Conservation (phyloP, 1,140 invertebrate species). For the Harpegnathos saltator region DNA sequence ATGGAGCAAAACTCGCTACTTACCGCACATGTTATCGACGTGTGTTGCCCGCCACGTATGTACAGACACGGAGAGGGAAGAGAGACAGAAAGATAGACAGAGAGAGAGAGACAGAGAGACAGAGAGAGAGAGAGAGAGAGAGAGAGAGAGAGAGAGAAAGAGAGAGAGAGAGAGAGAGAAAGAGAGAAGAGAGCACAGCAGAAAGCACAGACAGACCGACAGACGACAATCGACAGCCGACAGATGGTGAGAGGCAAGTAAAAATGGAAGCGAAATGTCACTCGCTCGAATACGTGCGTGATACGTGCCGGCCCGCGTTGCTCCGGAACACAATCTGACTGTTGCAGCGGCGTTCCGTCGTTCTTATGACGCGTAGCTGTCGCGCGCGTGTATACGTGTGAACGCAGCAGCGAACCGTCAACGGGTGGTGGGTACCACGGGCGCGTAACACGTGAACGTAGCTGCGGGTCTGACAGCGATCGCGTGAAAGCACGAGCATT, state of each 20-base stretch:
- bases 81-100: neutral
- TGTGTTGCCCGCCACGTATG: slow-evolving; percentile 57
- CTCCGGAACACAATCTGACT: slow-evolving; percentile 67
- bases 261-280: slow-evolving; percentile 12
- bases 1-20: slow-evolving; percentile 29
- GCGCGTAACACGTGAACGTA: too few relatives aligned
- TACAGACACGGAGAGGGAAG: neutral
- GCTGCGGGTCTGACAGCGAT: too few relatives aligned
- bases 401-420: neutral
- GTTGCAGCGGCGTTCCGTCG: slow-evolving; percentile 46
- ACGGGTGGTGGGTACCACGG: neutral
- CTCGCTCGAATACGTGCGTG: slow-evolving; percentile 8
- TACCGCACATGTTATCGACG: slow-evolving; percentile 68
- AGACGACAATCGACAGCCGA: too few relatives aligned
- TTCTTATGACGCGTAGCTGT: slow-evolving; percentile 64
- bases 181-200: neutral
- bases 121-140: neutral
- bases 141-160: neutral
- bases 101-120: neutral
- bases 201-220: neutral
- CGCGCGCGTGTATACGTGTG: slow-evolving; percentile 17
- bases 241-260: neutral
- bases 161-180: neutral
- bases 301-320: slow-evolving; percentile 11
- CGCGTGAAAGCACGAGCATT: too few relatives aligned